These are phyloP conservation scores for Colistium nudipinnis DNA, from an alignment of 2,113 vertebrate species.

Conservation along the genomic window DNA sequence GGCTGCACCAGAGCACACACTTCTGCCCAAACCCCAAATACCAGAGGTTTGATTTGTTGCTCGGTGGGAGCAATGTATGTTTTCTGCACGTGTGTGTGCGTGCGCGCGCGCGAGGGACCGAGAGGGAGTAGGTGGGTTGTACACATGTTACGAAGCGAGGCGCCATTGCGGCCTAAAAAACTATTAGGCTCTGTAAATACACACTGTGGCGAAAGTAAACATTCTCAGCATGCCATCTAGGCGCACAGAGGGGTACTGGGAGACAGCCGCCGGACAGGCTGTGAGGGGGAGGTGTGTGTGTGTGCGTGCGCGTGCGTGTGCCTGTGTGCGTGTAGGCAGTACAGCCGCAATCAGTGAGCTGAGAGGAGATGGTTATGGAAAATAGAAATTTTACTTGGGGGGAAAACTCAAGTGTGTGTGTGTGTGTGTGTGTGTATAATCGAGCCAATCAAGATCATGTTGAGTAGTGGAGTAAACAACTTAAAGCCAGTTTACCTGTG, in stretches of 20 bases:
- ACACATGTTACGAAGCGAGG: constrained; percentile 77
- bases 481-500: constrained; percentile 50
- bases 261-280: constrained; percentile 74
- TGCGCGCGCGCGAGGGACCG: constrained; percentile 32
- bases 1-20: constrained; percentile 25
- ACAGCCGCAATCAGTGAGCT: constrained; percentile 56
- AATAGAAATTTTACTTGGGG: constrained; percentile 62
- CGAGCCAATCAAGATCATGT: constrained; percentile 30
- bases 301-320: constrained; percentile 30
- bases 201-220: constrained; percentile 81
- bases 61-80: constrained; percentile 48
- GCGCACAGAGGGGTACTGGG: constrained; percentile 77
- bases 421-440: constrained; percentile 19
- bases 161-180: constrained; percentile 80
- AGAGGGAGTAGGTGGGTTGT: constrained; percentile 64
- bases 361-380: constrained; percentile 66
- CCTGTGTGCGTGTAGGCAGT: not conserved
- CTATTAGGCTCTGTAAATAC: constrained; percentile 83
- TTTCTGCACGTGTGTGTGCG: constrained; percentile 31
- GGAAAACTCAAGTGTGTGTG: constrained; percentile 46
- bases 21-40: constrained; percentile 56
- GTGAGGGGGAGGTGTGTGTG: constrained; percentile 59
- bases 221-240: constrained; percentile 80
- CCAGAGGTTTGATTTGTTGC: constrained; percentile 68
- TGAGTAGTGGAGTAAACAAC: constrained; percentile 57